These are phyloP conservation scores for Aethes cnicana DNA, from an alignment of 2,888 invertebrate genomes.

Conservation along the genomic window DNA sequence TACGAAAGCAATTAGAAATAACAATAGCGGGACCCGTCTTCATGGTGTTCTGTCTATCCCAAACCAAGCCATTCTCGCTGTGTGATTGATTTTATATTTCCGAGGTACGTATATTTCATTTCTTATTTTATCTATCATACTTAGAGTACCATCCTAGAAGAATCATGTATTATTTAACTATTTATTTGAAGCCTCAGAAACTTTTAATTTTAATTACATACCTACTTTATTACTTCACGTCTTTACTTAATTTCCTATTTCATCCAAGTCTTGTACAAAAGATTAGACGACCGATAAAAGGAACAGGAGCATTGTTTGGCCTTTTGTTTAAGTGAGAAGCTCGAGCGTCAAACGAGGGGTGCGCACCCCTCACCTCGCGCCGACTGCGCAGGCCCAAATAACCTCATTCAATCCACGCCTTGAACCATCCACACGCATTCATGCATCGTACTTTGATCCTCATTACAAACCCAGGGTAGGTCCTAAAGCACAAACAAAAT, in stretches of 20 bases:
- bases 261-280: slow-evolving; percentile 5
- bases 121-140: no score
- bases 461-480: slow-evolving; percentile 44
- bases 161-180: no score
- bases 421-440: slow-evolving; percentile 59
- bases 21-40: no score
- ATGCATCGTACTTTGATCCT: slow-evolving; percentile 49
- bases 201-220: no score
- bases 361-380: slow-evolving; percentile 34
- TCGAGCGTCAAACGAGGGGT: slow-evolving; percentile 6
- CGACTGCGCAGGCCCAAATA: slow-evolving; percentile 76
- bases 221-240: slow-evolving; percentile 2
- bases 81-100: no score
- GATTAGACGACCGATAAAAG: slow-evolving; percentile 9
- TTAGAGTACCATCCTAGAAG: no score
- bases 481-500: slow-evolving; percentile 42
- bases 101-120: no score
- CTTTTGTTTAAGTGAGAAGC: slow-evolving; percentile 17
- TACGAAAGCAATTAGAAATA: no score
- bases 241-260: slow-evolving; percentile 13
- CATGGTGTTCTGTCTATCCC: no score
- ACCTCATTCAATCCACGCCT: slow-evolving; percentile 77
- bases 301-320: slow-evolving; percentile 16
- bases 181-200: no score
- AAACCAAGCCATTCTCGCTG: no score